phyloP scores from a whole-genome alignment of 2,888 invertebrate genomes.

The Microctonus hyperodae region DNA sequence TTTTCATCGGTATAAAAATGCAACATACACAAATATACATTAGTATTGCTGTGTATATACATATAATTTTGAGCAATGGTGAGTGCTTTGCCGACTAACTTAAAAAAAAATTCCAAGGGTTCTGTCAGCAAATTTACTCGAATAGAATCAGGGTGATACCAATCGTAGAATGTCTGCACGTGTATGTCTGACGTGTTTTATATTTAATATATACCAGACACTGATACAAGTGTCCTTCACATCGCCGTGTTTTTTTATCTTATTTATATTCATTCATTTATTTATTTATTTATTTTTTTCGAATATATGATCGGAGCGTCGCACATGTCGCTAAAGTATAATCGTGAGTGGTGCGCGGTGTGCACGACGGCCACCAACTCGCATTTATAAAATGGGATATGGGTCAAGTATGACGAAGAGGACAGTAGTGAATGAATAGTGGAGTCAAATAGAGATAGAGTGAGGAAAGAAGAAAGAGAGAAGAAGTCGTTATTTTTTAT shows the following conservation, averaged over 20 bases:
- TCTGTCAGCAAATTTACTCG: neutral
- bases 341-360: neutral
- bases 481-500: conserved; percentile 38
- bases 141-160: neutral
- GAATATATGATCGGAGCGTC: neutral
- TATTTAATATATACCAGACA: neutral
- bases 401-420: conserved; percentile 30
- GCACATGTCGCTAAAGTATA: conserved; percentile 3
- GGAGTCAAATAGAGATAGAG: conserved; percentile 28
- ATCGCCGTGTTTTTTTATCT: neutral
- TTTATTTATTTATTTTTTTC: neutral
- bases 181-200: neutral
- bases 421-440: conserved; percentile 19
- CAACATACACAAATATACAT: neutral
- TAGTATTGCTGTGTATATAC: conserved; percentile 6
- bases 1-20: conserved; percentile 16
- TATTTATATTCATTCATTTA: neutral
- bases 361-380: conserved; percentile 20
- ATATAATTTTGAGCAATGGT: neutral
- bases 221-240: neutral
- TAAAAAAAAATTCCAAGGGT: conserved; percentile 1
- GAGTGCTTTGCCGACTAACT: neutral
- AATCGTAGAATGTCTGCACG: neutral
- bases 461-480: conserved; percentile 35
- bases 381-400: conserved; percentile 32